Base-by-base conservation (phyloP, 2,797 vertebrate species). In the Tapirus indicus region DNA sequence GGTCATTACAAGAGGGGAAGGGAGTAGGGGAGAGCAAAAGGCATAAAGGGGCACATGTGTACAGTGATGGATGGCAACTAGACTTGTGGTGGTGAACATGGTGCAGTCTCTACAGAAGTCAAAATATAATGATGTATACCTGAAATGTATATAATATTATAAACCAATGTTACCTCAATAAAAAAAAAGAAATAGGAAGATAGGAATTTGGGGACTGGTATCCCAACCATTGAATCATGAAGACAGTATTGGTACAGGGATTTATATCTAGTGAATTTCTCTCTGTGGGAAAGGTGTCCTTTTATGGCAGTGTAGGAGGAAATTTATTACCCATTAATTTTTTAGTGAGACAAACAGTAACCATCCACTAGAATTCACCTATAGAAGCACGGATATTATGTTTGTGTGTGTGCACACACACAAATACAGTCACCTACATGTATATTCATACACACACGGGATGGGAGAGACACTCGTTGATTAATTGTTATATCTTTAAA, bases 401-500 rank as follows among this genome's bases (percentile, higher is more conserved):
- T 78, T 56, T 64, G 18, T 69, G 0, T 29, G 69, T 78, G 2
- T 83, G 13, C 25, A 69, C 20, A 64, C 2, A 49, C 12, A 85
- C n/a, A 78, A 75, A 6, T 38, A 60, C 13, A 82, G 4, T 52
- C 1, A 49, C 25, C 25, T 58, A 91, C 29, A 25, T 49, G 9
- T 66, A 94, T 2, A 4, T 52, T 77, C 3, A 18, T 17, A 35
- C 56, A 66, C 5, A 91, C 29, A 77, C n/a, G 38, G 88, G 78
- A 54, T 79, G 29, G 23, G 35, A 94, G 2, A 74, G 4, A 7
- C 4, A 90, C 68, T 74, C 18, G 13, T 32, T 88, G 41, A 23
- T 75, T 89, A 44, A 74, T 88, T 85, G 41, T 68, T 94, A 35
- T n/a, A 54, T 54, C 20, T 88, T 91, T 68, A 94, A 89, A 92